A percentile compares a stretch with the other conserved stretches of the same genome.
Conservation (phyloP, 2,888 invertebrate species). For the Hydriomena furcata region DNA sequence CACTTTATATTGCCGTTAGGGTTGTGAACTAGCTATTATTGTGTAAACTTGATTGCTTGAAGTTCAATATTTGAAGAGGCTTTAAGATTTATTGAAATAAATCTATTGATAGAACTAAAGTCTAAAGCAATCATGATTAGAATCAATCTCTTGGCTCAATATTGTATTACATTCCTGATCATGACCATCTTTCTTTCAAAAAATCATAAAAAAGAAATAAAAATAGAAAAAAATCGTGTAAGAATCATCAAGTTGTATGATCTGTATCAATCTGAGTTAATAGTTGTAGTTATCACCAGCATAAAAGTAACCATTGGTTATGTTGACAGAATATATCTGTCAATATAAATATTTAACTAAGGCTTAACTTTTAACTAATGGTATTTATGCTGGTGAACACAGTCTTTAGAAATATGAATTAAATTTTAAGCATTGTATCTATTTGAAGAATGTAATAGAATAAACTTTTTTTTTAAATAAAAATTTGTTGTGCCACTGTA, state of each 20-base stretch:
- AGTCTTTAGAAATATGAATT: constrained; percentile 13
- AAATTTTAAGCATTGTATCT: not conserved
- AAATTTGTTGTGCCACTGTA: not conserved
- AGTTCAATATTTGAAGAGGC: constrained; percentile 13
- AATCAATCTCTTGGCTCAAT: constrained; percentile 31
- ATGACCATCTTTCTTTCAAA: constrained; percentile 18
- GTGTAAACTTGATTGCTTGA: constrained; percentile 15
- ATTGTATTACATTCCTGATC: constrained; percentile 33
- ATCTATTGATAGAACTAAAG: not conserved
- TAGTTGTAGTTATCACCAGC: constrained; percentile 1
- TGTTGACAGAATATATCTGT: no score
- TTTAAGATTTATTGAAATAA: constrained; percentile 6
- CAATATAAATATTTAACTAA: no score
- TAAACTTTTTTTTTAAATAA: not conserved
- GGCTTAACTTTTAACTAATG: no score
- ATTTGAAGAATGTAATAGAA: not conserved
- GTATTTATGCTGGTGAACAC: no score
- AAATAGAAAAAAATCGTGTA: constrained; percentile 31
- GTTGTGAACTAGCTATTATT: constrained; percentile 1
- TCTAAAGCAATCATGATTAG: constrained; percentile 12
- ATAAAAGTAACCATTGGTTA: no score
- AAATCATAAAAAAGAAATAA: constrained; percentile 15
- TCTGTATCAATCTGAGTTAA: constrained; percentile 18
- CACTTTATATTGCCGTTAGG: constrained; percentile 2
- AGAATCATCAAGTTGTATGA: constrained; percentile 27